Evolutionary conservation across 1,140 invertebrate genomes (phyloP), one percentile per base, ranked within the genome.

Genomic region (Procambarus virginalis): DNA sequence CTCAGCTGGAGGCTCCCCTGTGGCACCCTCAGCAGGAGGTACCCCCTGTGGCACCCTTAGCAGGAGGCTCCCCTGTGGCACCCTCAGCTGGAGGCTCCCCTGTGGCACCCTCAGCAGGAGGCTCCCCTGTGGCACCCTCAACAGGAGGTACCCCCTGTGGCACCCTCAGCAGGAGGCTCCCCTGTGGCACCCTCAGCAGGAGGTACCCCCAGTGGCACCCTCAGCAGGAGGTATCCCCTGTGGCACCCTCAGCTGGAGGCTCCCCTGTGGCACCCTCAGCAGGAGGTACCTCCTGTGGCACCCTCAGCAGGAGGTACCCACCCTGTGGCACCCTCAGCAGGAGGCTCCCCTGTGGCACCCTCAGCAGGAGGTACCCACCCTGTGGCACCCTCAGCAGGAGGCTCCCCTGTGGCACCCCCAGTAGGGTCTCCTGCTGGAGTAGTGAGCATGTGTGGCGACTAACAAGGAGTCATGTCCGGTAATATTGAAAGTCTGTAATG

Each of bases 401-500:
- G 51, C 6, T 9, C 10, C 0, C 64, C 20, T n/a, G 10, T 5
- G 64, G 64, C 20, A 17, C 64, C 64, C 64, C n/a, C 14, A 68
- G 64, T 17, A 68, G 64, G 34, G 14, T 68, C 17, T 68, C 14
- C 64, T 68, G 64, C 10, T 17, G 64, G 64, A 55, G 34, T 5
- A 55, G 51, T 8, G 1, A 12, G 51, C 51, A 55, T 34, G n/a
- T 73, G 68, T 73, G 68, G 22, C 3, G 68, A 6, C 49, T 2
- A 20, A 49, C 49, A 17, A n/a, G 46, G 78, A 34, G 51, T 55
- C 20, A 58, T 3, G 51, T 80, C 78, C 22, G 9, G 49, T 58
- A 22, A 58, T 51, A 80, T 20, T 80, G 78, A 55, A 34, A 46
- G 78, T 55, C 78, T 80, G 78, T 80, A 46, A 55, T 58, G 78